Percentiles rank a stretch among this genome's conserved stretches.
Evolutionary conservation across 2,113 vertebrate genomes (phyloP).

Genomic region (Octodon degus): DNA sequence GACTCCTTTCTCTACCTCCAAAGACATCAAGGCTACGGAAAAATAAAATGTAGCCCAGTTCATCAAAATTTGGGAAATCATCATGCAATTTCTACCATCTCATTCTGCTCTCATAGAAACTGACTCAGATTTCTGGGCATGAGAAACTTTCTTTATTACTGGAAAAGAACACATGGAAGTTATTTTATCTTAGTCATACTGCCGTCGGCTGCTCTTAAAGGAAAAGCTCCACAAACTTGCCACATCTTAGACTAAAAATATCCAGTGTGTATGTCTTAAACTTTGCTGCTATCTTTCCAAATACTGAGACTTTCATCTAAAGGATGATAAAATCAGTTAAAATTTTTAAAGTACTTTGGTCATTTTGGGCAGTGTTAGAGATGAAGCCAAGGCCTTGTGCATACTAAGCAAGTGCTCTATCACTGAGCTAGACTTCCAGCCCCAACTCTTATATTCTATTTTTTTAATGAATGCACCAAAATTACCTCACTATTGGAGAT

Average conservation of each 20-base stretch:
- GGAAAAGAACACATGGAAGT: background rate
- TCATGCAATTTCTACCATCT: background rate
- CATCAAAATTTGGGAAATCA: background rate
- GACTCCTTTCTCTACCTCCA: background rate
- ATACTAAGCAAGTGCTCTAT: background rate
- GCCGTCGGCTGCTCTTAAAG: background rate
- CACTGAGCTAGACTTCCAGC: background rate
- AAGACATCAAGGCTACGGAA: background rate
- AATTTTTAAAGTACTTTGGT: slow-evolving; percentile 46
- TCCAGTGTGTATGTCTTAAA: background rate
- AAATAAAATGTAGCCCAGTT: slow-evolving; percentile 32
- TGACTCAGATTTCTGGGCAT: background rate
- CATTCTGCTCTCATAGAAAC: background rate
- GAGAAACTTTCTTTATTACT: background rate
- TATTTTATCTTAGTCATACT: background rate
- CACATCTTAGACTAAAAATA: background rate
- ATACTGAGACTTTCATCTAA: background rate
- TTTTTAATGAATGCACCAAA: slow-evolving; percentile 61
- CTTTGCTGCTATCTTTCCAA: background rate
- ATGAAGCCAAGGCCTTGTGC: background rate
- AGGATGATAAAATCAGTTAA: background rate
- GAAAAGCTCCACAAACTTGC: slow-evolving; percentile 37
- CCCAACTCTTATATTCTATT: too few relatives aligned
- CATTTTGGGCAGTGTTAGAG: background rate
- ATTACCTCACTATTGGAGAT: slow-evolving; percentile 72